Percentiles rank a stretch among this genome's conserved stretches.
Evolutionary conservation across 2,888 invertebrate genomes (phyloP).

Genomic region (Oxytorus armatus): DNA sequence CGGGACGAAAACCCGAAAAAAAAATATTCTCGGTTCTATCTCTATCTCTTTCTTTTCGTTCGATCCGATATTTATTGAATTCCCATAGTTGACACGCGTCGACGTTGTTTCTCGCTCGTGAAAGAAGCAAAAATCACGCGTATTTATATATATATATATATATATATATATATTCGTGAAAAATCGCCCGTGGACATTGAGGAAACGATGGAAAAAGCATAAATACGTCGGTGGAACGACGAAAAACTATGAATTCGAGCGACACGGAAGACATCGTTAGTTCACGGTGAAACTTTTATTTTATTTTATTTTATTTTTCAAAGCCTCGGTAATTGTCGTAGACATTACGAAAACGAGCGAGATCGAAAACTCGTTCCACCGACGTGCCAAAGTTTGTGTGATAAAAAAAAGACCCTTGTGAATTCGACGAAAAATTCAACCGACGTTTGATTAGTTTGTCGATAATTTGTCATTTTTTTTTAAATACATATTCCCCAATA

Average conservation of each 20-base stretch:
- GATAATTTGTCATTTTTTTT: background rate
- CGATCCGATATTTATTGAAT: conserved; percentile 53
- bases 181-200: conserved; percentile 33
- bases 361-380: conserved; percentile 35
- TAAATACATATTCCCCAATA: no score
- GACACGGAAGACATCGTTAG: background rate
- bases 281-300: background rate
- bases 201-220: conserved; percentile 14
- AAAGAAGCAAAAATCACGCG: conserved; percentile 18
- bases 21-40: background rate
- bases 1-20: conserved; percentile 24
- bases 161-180: no score
- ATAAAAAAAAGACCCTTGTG: background rate
- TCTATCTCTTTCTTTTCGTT: background rate
- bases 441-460: background rate
- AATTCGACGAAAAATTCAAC: background rate
- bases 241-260: conserved; percentile 15
- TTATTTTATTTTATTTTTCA: background rate
- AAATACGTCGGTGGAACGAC: conserved; percentile 64
- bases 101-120: conserved; percentile 41
- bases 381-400: conserved; percentile 14
- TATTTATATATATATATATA: conserved; percentile 5
- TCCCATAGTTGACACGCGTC: conserved; percentile 49
- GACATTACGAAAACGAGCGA: conserved; percentile 9
- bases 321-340: background rate